phyloP scores from a whole-genome alignment of 2,888 invertebrate species.

The Meta bourneti region DNA sequence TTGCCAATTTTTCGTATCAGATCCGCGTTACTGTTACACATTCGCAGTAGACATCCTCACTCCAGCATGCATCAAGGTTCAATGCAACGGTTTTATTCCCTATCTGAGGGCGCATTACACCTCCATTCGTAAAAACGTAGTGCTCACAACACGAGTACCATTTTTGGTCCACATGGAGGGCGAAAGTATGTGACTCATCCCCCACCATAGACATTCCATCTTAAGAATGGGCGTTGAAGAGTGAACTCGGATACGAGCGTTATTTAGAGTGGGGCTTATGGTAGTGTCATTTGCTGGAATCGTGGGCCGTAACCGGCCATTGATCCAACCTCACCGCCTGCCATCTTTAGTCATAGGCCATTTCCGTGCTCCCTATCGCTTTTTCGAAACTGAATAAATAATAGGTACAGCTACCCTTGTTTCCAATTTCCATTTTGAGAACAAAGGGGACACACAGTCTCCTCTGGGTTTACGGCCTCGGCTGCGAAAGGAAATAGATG shows the following conservation, averaged over 20 bases:
- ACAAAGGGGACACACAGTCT: slow-evolving; percentile 28
- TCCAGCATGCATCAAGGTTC: neutral
- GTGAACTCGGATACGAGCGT: slow-evolving; percentile 31
- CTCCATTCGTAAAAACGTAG: neutral
- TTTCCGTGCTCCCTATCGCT: slow-evolving; percentile 50
- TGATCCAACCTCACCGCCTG: slow-evolving; percentile 37
- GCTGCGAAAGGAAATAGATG: slow-evolving; percentile 18
- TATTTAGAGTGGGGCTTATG: slow-evolving; percentile 54
- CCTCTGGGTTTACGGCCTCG: neutral
- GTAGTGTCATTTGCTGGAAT: slow-evolving; percentile 59
- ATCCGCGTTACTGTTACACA: neutral
- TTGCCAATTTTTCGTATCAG: neutral
- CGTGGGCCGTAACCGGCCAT: slow-evolving; percentile 50
- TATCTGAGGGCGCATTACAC: neutral
- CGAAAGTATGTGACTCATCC: slow-evolving; percentile 3
- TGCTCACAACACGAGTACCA: neutral
- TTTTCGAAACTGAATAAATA: slow-evolving; percentile 66
- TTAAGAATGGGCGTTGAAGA: slow-evolving; percentile 42
- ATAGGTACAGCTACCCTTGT: slow-evolving; percentile 43
- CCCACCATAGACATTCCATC: slow-evolving; percentile 28
- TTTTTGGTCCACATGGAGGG: neutral
- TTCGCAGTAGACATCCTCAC: neutral
- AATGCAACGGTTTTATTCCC: neutral
- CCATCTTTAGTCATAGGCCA: slow-evolving; percentile 64
- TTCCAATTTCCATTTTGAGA: slow-evolving; percentile 48